Percentiles rank a stretch among this genome's conserved stretches.
Evolutionary conservation across 2,888 invertebrate genomes (phyloP).

Genomic region (Protonemura montana): DNA sequence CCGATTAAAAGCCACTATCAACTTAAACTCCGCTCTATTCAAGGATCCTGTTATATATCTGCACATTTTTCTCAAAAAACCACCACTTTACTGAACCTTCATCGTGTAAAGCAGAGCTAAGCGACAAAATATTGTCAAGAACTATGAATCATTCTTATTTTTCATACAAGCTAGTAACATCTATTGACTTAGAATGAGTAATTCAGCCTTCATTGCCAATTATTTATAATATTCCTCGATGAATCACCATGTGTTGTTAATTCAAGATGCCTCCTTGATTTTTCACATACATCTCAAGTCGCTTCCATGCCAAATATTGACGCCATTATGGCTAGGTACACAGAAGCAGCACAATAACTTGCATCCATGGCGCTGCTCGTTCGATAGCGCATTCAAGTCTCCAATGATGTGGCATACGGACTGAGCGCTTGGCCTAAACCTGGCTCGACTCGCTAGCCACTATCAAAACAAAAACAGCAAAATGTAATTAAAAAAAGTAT

Average conservation of each 20-base stretch:
- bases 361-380: background rate
- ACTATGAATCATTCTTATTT: background rate
- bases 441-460: too few species aligned
- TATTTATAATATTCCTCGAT: background rate
- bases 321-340: background rate
- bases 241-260: background rate
- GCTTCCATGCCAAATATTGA: background rate
- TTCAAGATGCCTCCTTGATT: background rate
- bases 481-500: background rate
- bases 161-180: background rate
- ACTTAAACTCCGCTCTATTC: background rate
- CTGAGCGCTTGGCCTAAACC: too few species aligned
- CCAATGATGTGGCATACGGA: background rate
- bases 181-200: background rate
- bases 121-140: background rate
- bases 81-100: background rate
- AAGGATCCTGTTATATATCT: too few species aligned
- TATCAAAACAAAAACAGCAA: background rate
- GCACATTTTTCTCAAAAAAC: background rate
- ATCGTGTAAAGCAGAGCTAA: background rate
- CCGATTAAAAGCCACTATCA: background rate
- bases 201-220: background rate
- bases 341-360: background rate
- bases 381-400: background rate
- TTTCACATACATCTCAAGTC: background rate